Base-by-base conservation (phyloP, 2,113 vertebrate species). In the Dascyllus trimaculatus region DNA sequence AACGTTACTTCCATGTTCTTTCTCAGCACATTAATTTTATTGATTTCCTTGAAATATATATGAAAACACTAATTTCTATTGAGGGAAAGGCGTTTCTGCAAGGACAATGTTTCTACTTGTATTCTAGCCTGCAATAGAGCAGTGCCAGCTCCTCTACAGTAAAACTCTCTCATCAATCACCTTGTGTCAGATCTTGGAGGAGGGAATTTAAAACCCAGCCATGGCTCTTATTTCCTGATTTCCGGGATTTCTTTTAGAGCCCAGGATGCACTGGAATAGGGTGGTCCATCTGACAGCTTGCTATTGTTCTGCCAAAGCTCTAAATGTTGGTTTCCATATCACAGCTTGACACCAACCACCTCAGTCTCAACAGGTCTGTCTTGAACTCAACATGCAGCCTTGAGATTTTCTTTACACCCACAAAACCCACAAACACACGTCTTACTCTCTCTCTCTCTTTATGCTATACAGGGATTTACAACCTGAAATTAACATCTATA, bases 161-260 rank as follows among this genome's bases (percentile, higher is more conserved):
- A 90, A 89, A 81, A 65, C 24, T 4, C 40, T 81, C 79, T 88
- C 90, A 90, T 93, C 89, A 91, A 88, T 93, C 92, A 81, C 72
- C 89, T 85, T 78, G 61, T 45, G 32, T 67, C 32, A 10, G 52
- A 71, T 69, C 57, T 26, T 4, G 18, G 57, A 56, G 73, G 58
- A 73, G 82, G 88, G 85, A 82, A 88, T 84, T 82, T 76, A 80
- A 92, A 84, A 80, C 79, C 75, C 80, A 52, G 25, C 71, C n/a
- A 1, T 54, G 71, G 67, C 73, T 91, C 74, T 59, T 85, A 75
- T 85, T 91, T 91, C 75, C 76, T 74, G 71, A 52, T 78, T 72
- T 88, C 59, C 59, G 40, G 61, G 43, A 68, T 67, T 59, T 73
- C 58, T 70, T 40, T 87, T 70, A 85, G 71, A 80, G 26, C 67